Evolutionary conservation across 2,797 vertebrate genomes (phyloP).

Genomic region (Lepilemur septentrionalis): DNA sequence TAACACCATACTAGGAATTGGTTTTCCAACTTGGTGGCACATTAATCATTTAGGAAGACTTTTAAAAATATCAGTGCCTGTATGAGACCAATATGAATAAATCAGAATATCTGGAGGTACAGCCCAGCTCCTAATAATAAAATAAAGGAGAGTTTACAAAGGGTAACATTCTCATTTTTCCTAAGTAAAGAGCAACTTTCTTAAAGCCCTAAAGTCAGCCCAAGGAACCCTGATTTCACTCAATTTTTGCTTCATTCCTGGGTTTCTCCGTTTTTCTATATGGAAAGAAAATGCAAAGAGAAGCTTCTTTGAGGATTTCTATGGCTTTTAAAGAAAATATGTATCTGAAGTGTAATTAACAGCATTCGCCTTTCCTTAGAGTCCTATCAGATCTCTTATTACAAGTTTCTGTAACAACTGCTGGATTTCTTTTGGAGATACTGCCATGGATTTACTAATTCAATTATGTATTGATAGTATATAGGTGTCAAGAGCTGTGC

Average conservation of each 20-base stretch:
- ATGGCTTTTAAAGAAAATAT: neutral
- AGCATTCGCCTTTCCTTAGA: neutral
- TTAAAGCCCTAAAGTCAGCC: neutral
- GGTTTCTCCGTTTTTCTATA: neutral
- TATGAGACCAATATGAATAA: neutral
- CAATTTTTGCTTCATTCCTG: neutral
- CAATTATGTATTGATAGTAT: neutral
- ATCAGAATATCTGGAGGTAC: neutral
- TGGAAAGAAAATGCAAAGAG: neutral
- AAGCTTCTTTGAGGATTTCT: conserved; percentile 1
- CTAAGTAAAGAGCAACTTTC: neutral
- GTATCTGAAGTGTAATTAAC: neutral
- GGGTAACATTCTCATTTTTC: neutral
- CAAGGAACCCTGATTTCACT: neutral
- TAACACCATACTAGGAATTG: neutral
- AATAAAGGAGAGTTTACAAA: neutral
- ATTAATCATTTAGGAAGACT: neutral
- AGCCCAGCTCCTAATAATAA: neutral
- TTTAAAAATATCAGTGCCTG: neutral
- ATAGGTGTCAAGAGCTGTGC: neutral
- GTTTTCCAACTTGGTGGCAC: neutral
- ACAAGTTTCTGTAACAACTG: neutral
- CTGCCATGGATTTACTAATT: neutral
- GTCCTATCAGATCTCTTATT: neutral
- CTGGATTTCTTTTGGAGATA: neutral